Conservation (phyloP, 2,888 invertebrate species). For the Hedychridium roseum region DNA sequence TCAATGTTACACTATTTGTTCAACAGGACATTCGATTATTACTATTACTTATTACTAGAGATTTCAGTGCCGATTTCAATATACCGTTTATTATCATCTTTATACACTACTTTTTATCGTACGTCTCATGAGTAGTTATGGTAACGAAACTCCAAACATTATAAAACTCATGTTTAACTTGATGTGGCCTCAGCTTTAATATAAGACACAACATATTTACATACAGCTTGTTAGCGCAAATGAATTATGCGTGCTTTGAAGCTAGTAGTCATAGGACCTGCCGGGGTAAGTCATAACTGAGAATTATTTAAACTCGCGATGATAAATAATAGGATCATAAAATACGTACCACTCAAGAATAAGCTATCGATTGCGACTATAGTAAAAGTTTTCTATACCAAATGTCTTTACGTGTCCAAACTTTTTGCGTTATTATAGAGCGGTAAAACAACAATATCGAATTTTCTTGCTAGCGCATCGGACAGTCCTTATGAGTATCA, state of each 20-base stretch:
- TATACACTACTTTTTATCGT: too few relatives aligned
- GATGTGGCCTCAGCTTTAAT: too few relatives aligned
- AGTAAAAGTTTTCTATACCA: not conserved
- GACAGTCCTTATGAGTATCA: slow-evolving; percentile 71
- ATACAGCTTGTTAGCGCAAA: too few relatives aligned
- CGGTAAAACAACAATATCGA: slow-evolving; percentile 76
- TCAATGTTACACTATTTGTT: too few relatives aligned
- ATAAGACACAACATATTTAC: too few relatives aligned
- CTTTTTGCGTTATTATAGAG: slow-evolving; percentile 64
- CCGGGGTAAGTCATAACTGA: slow-evolving; percentile 61
- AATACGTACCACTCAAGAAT: not conserved
- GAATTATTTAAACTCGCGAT: not conserved
- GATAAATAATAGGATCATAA: not conserved
- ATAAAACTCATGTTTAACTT: too few relatives aligned
- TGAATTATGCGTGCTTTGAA: slow-evolving; percentile 62
- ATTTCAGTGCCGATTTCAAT: too few relatives aligned
- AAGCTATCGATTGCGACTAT: not conserved
- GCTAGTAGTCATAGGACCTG: slow-evolving; percentile 69
- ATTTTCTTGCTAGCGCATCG: slow-evolving; percentile 76
- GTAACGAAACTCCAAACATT: too few relatives aligned
- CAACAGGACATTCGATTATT: too few relatives aligned
- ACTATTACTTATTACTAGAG: too few relatives aligned
- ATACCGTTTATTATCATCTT: too few relatives aligned
- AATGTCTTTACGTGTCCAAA: not conserved
- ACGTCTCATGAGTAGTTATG: too few relatives aligned